Evolutionary conservation across 1,140 invertebrate species (phyloP).

Genomic region (Eumaeus atala): DNA sequence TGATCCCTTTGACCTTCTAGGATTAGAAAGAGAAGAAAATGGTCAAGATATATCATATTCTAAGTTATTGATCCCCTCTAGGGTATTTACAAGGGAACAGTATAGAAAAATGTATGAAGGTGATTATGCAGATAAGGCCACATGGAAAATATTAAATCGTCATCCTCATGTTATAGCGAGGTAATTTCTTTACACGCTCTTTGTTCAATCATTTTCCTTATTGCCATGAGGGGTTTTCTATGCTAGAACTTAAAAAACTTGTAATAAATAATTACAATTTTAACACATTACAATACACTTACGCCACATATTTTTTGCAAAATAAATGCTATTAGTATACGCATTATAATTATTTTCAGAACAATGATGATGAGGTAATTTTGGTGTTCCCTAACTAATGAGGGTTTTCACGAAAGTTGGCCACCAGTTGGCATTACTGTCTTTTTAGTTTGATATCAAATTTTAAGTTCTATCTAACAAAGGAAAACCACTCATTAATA

Average conservation of each 20-base stretch:
- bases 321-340: too few species aligned
- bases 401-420: too few species aligned
- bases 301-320: too few species aligned
- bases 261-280: not conserved
- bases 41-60: conserved; percentile 92
- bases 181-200: conserved; percentile 53
- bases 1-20: conserved; percentile 89
- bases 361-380: too few species aligned
- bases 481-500: not conserved
- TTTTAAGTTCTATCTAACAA: conserved; percentile 1
- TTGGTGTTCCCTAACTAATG: too few species aligned
- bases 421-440: too few species aligned
- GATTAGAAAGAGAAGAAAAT: conserved; percentile 87
- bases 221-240: conserved; percentile 12
- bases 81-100: conserved; percentile 75
- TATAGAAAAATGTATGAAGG: conserved; percentile 73
- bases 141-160: conserved; percentile 58
- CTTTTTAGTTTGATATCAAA: too few species aligned
- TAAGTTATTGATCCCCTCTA: conserved; percentile 85
- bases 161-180: conserved; percentile 80
- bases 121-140: conserved; percentile 73
- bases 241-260: conserved; percentile 8
- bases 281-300: too few species aligned
- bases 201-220: not conserved
- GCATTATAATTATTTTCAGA: too few species aligned